Conservation (phyloP, 2,888 invertebrate genomes). For the Pammene fasciana region DNA sequence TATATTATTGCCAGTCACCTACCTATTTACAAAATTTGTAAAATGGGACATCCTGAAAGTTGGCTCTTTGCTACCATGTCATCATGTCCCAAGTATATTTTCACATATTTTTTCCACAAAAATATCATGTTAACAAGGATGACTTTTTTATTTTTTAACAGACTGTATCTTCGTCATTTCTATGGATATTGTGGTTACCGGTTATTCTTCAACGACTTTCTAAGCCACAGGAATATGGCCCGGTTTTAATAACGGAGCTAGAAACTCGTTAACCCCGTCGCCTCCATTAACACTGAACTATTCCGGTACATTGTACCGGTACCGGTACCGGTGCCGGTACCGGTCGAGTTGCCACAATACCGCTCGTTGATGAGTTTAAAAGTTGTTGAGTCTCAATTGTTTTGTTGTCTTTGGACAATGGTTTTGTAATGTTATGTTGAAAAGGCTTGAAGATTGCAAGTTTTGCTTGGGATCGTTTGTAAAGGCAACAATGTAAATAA, state of each 20-base stretch:
- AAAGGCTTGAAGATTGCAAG: conserved; percentile 5
- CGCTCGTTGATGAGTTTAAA: conserved; percentile 28
- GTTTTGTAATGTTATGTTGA: conserved; percentile 6
- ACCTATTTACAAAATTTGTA: too few species aligned
- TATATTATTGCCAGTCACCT: too few species aligned
- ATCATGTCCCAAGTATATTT: too few species aligned
- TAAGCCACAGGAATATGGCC: background rate
- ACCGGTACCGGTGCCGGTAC: conserved; percentile 16
- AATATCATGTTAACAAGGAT: too few species aligned
- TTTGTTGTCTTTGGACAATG: conserved; percentile 19
- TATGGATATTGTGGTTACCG: background rate
- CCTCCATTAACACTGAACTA: conserved; percentile 26
- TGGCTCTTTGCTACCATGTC: too few species aligned
- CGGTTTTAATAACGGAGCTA: conserved; percentile 22
- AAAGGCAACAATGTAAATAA: background rate
- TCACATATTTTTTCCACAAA: too few species aligned
- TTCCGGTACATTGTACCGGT: conserved; percentile 24
- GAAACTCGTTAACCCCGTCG: conserved; percentile 26
- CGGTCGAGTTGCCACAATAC: conserved; percentile 15
- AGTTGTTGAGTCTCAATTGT: conserved; percentile 23
- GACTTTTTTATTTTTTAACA: too few species aligned
- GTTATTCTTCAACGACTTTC: too few species aligned
- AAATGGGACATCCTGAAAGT: too few species aligned
- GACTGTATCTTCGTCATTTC: too few species aligned
- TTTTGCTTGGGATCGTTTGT: background rate